phyloP scores from a whole-genome alignment of 2,797 vertebrate species.

The Jordanella pulchra region DNA sequence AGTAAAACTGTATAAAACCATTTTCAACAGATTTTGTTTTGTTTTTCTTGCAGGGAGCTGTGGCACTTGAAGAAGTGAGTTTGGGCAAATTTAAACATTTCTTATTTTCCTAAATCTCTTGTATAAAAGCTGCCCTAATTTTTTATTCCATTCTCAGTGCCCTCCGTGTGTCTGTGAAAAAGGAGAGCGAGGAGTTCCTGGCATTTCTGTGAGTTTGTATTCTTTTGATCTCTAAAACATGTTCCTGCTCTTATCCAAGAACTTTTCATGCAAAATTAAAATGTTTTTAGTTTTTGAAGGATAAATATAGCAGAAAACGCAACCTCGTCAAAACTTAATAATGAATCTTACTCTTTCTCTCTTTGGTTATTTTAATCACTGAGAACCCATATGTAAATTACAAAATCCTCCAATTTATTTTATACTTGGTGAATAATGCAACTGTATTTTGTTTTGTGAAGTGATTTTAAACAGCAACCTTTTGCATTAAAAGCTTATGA shows the following conservation, averaged over 20 bases:
- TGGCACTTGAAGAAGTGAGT: constrained; percentile 72
- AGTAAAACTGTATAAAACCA: background rate
- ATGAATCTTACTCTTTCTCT: background rate
- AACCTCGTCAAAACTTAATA: too few relatives aligned
- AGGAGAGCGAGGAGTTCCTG: constrained; percentile 81
- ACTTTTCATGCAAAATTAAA: background rate
- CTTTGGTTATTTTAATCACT: background rate
- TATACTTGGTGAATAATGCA: background rate
- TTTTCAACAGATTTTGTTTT: constrained; percentile 7
- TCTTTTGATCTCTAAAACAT: background rate
- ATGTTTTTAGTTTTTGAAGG: background rate
- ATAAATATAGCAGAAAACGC: background rate
- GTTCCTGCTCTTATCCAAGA: background rate
- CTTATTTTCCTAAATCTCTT: background rate
- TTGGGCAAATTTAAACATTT: background rate
- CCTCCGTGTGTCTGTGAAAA: constrained; percentile 83
- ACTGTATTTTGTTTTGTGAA: background rate
- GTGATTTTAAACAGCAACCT: background rate
- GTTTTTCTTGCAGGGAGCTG: constrained; percentile 62
- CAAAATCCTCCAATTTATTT: background rate
- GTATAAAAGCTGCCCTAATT: background rate
- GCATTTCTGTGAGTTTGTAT: constrained; percentile 81
- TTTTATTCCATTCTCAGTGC: constrained; percentile 77
- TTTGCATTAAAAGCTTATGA: background rate
- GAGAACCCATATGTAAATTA: background rate